Base-by-base conservation (phyloP, 2,888 invertebrate genomes). In the Dione vanillae region DNA sequence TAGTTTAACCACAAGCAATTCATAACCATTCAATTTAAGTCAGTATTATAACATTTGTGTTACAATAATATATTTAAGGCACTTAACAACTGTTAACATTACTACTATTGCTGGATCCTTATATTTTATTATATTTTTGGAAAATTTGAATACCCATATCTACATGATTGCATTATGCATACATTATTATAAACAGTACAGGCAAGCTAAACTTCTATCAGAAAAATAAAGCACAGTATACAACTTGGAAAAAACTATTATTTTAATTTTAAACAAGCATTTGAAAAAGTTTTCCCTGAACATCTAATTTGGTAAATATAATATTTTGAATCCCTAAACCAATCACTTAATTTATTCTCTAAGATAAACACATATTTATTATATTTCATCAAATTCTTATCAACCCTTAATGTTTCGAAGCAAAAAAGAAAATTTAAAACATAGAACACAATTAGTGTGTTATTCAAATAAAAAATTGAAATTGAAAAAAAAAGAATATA, bases 21-120 rank as follows among this genome's bases (percentile, higher is more conserved):
- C 3, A 11, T 56, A 37, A 3, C 16, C 16, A 1, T 49, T 19
- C 0, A 40, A 11, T 37, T 37, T 37, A 40, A 56, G 11, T 37
- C 6, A 16, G 12, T 11, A 7, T 35, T 6, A 56, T 54, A 56
- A 56, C 11, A 6, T 56, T 37, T n/a, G n/a, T n/a, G n/a, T n/a
- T 47, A 47, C 10, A 10, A 19, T 47, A 47, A 16, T 16, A 47
- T 9, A 37, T 54, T 54, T 56, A 56, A 56, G 56, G 56, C 56
- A 56, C 54, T 54, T 54, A n/a, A 56, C 14, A 54, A 10, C 3
- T 16, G 35, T 54, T 16, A 16, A 35, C n/a, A 56, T 37, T 56
- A 56, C 16, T 19, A 56, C 56, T 16, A 56, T 56, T 56, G 56
- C 56, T 40, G 37, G 56, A 37, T 37, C 56, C 37, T 56, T 56